Evolutionary conservation across 2,888 invertebrate species (phyloP).

Genomic region (Steromphala cineraria): DNA sequence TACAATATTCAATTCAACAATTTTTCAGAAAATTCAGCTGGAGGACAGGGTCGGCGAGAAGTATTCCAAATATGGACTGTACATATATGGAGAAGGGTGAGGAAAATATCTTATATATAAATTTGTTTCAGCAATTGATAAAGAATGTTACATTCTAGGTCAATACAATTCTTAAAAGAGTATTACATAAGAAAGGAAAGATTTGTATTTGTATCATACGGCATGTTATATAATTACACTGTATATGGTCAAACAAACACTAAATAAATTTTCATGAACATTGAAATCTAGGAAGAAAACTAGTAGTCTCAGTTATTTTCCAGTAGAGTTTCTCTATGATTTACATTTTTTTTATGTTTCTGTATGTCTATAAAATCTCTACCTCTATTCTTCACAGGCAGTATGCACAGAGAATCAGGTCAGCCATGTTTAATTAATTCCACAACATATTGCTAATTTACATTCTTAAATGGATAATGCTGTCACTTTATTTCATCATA

Average conservation of each 20-base stretch:
- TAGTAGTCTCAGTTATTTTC: neutral
- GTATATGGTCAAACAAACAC: no score
- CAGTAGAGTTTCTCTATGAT: neutral
- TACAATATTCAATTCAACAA: no score
- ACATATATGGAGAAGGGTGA: conserved; percentile 92
- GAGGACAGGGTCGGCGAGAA: conserved; percentile 77
- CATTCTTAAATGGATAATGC: no score
- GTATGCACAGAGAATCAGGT: conserved; percentile 39
- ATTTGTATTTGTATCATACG: neutral
- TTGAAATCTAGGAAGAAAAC: neutral
- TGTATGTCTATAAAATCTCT: no score
- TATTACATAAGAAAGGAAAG: no score
- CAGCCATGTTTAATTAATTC: neutral
- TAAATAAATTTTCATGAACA: neutral
- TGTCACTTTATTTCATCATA: no score
- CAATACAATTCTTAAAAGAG: no score
- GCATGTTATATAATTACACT: neutral
- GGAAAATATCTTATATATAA: conserved; percentile 33
- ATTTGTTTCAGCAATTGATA: no score
- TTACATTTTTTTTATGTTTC: neutral
- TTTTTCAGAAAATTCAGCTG: conserved; percentile 63
- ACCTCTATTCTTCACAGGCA: conserved; percentile 47
- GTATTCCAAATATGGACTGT: conserved; percentile 89
- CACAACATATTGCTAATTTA: no score
- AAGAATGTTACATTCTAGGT: no score